Percentiles rank a stretch among this genome's conserved stretches.
These are phyloP conservation scores for Cheumatopsyche charites DNA, from an alignment of 1,140 invertebrate species.

Conservation along the genomic window DNA sequence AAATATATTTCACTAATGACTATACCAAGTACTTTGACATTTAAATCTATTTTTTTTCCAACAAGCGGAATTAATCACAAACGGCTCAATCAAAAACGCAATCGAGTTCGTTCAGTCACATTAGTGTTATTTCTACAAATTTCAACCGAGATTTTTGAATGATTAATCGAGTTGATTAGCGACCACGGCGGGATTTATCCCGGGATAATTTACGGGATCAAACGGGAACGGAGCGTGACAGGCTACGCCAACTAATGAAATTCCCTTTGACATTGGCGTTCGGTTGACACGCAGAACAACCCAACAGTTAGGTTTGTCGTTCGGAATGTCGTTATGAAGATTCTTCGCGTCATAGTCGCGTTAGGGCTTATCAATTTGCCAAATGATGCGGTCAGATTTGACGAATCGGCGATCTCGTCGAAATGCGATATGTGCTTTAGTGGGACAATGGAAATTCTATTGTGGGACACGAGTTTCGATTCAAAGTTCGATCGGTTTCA, in stretches of 20 bases:
- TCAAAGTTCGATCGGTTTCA: too few species aligned
- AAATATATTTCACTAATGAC: too few species aligned
- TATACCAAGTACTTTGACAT: too few species aligned
- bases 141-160: neutral
- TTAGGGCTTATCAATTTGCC: too few species aligned
- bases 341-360: neutral
- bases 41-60: too few species aligned
- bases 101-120: neutral
- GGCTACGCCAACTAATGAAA: slow-evolving; percentile 26
- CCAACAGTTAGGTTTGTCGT: too few species aligned
- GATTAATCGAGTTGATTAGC: slow-evolving; percentile 16
- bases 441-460: neutral
- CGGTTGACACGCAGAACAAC: neutral
- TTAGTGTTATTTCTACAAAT: neutral
- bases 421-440: too few species aligned
- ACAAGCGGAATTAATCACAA: too few species aligned
- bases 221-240: slow-evolving; percentile 6
- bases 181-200: neutral
- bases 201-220: slow-evolving; percentile 22
- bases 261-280: slow-evolving; percentile 25
- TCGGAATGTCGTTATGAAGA: slow-evolving; percentile 23
- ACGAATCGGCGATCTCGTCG: too few species aligned
- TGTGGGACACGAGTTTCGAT: too few species aligned
- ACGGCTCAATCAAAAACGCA: too few species aligned
- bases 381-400: too few species aligned